Evolutionary conservation across 2,888 invertebrate species (phyloP), one percentile per base, ranked within the genome.

Genomic region (Netelia fuscicornis): DNA sequence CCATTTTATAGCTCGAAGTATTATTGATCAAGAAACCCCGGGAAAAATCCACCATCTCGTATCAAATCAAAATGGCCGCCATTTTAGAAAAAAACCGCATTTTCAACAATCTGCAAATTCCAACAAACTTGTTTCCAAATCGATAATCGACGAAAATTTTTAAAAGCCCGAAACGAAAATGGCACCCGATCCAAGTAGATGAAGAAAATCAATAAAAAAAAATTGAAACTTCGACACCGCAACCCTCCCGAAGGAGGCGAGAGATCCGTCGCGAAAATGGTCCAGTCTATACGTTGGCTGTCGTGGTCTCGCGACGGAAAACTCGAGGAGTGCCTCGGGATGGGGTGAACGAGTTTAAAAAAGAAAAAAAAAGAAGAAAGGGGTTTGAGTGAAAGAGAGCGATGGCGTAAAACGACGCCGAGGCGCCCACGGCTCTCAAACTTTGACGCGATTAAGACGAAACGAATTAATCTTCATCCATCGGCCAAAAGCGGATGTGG

Each of bases 381-480:
- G 68, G 78, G 72, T 83, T 64, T 54, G 78, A 65, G 82, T 72
- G 79, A 75, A 76, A 70, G 77, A 81, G 78, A 72, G 76, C 86
- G 84, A 86, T 70, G 83, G 88, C 83, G 80, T 60, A 75, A 62
- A 72, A 54, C 54, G 65, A n/a, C 20, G 87, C 86, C 88, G 87
- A 90, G 89, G 88, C 88, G 88, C 90, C 88, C 90, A 89, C 89
- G 91, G 90, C 92, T 92, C 91, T 93, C 91, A 92, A 94, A 94
- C 92, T 94, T 94, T 94, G 93, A 94, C 92, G 91, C 93, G 93
- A 93, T 94, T 93, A 94, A 93, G 93, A 93, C 92, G 92, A 91
- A 93, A 93, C 91, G 93, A 94, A 93, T 94, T 94, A 94, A 94
- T 94, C 93, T 94, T 94, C 93, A 92, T 93, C 93, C 92, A 83